phyloP scores from a whole-genome alignment of 2,797 vertebrate species.

The Hydrophis major region DNA sequence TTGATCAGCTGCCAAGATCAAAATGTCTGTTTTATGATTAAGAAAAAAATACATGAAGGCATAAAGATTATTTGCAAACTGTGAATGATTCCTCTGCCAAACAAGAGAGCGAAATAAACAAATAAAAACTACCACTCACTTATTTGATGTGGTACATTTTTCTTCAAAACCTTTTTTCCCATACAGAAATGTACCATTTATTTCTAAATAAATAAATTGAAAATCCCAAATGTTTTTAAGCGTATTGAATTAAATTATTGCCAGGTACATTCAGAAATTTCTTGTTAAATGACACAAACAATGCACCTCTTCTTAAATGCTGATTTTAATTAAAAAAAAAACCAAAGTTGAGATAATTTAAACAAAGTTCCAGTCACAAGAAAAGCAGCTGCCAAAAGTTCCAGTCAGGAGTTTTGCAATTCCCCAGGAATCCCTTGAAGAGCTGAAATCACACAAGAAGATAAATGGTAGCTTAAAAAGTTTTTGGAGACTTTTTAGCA shows the following conservation, averaged over 20 bases:
- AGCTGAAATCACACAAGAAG: conserved; percentile 81
- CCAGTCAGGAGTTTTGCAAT: conserved; percentile 75
- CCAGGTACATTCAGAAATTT: conserved; percentile 33
- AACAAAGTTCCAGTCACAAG: conserved; percentile 77
- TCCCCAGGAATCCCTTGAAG: conserved; percentile 76
- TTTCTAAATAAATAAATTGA: conserved; percentile 5
- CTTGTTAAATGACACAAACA: conserved; percentile 37
- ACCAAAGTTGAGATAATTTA: conserved; percentile 65
- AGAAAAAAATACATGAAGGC: conserved; percentile 55
- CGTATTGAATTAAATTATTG: conserved; percentile 12
- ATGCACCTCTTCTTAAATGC: conserved; percentile 28
- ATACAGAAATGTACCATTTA: conserved; percentile 41
- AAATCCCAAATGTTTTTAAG: conserved; percentile 35
- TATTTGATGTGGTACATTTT: neutral
- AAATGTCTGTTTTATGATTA: conserved; percentile 67
- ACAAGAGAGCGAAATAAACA: conserved; percentile 65
- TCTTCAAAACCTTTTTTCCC: conserved; percentile 18
- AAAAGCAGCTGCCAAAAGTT: conserved; percentile 81
- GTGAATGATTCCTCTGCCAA: conserved; percentile 44
- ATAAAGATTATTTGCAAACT: conserved; percentile 66
- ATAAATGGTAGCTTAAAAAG: neutral
- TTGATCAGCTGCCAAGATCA: conserved; percentile 61
- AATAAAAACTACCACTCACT: neutral
- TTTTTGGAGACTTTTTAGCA: neutral
- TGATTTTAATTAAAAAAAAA: conserved; percentile 62